Conservation (phyloP, 2,113 vertebrate genomes). For the Porphyrio hochstetteri region DNA sequence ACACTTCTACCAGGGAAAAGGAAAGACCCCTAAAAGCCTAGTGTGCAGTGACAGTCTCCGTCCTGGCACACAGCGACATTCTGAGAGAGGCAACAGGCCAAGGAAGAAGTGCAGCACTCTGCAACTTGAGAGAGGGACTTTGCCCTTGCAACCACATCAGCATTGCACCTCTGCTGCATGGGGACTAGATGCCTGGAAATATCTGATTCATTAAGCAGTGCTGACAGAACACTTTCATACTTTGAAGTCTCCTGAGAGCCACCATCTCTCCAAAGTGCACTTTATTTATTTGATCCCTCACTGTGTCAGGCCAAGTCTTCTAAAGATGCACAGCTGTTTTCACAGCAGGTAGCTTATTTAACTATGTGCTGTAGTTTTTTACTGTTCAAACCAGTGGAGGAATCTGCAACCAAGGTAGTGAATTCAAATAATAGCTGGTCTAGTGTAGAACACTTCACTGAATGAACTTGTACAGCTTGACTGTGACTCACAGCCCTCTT, state of each 20-base stretch:
- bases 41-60: background rate
- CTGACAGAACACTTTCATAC: background rate
- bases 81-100: background rate
- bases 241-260: background rate
- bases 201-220: background rate
- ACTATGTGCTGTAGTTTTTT: background rate
- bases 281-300: background rate
- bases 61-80: background rate
- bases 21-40: background rate
- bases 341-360: background rate
- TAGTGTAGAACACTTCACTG: background rate
- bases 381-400: background rate
- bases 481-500: conserved; percentile 4
- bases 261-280: background rate
- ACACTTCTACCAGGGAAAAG: background rate
- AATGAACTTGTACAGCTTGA: background rate
- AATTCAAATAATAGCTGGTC: background rate
- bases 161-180: background rate
- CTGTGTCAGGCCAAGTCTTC: background rate
- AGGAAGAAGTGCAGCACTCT: background rate
- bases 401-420: background rate
- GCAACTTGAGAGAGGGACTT: background rate
- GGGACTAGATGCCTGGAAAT: background rate
- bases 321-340: rapidly evolving
- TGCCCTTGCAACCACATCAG: background rate